Percentiles rank a stretch among this genome's conserved stretches.
phyloP scores from a whole-genome alignment of 2,113 vertebrate species.

The Formicarius rufipectus region DNA sequence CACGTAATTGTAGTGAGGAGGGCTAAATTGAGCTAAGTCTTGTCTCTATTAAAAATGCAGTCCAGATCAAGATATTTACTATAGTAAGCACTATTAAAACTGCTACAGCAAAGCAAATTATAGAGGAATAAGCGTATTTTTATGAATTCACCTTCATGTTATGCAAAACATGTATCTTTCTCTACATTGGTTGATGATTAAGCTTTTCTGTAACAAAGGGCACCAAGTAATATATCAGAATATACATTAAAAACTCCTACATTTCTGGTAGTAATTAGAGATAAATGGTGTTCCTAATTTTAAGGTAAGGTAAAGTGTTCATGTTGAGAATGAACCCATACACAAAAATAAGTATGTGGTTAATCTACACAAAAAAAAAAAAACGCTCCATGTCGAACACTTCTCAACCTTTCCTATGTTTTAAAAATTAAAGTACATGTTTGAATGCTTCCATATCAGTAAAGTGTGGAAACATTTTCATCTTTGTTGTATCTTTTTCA shows the following conservation, averaged over 20 bases:
- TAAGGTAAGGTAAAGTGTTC: not conserved
- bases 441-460: not conserved
- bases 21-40: not conserved
- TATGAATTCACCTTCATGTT: not conserved
- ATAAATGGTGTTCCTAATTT: not conserved
- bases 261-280: not conserved
- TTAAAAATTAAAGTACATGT: not conserved
- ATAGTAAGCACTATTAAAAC: not conserved
- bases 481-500: not conserved
- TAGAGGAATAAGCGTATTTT: not conserved
- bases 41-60: not conserved
- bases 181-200: not conserved
- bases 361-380: not conserved
- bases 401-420: not conserved
- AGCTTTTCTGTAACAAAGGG: not conserved
- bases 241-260: not conserved
- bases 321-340: not conserved
- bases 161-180: not conserved
- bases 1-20: not conserved
- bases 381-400: fast-evolving
- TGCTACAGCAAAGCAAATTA: not conserved
- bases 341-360: not conserved
- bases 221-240: not conserved
- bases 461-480: not conserved
- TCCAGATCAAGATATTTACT: not conserved